Evolutionary conservation across 2,113 vertebrate genomes (phyloP).

Genomic region (Sinocyclocheilus rhinocerous): DNA sequence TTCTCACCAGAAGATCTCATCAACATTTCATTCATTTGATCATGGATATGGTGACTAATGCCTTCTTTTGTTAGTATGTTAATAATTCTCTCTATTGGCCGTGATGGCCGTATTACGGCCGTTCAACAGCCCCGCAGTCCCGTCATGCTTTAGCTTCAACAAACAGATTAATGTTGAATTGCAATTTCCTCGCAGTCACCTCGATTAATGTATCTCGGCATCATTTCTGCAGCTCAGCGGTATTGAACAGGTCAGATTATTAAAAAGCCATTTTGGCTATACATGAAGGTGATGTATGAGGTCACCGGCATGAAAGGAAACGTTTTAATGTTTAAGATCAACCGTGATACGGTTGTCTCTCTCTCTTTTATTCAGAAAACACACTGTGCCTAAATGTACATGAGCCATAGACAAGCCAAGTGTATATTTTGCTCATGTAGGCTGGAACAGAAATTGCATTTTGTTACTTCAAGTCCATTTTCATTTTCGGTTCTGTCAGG

Average conservation of each 20-base stretch:
- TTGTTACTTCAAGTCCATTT: conserved; percentile 1
- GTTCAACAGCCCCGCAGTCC: conserved; percentile 24
- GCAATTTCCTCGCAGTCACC: conserved; percentile 59
- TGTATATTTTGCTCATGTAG: conserved; percentile 18
- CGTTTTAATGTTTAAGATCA: conserved; percentile 33
- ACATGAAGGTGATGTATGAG: conserved; percentile 47
- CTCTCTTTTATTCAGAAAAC: background rate
- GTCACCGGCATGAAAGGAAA: conserved; percentile 12
- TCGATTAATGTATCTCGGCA: conserved; percentile 68
- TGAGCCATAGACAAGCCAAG: background rate
- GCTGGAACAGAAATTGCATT: conserved; percentile 16
- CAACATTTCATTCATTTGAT: background rate
- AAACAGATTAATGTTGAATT: conserved; percentile 66
- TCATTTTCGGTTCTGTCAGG: background rate
- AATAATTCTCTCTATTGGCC: background rate
- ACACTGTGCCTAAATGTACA: background rate
- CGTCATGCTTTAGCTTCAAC: conserved; percentile 46
- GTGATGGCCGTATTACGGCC: conserved; percentile 7
- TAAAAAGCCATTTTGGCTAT: conserved; percentile 69
- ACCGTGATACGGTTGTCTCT: background rate
- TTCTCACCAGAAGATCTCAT: conserved; percentile 15
- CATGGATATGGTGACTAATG: conserved; percentile 12
- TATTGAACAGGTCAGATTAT: conserved; percentile 68
- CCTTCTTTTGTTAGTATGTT: background rate
- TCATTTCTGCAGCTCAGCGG: conserved; percentile 64